phyloP scores from a whole-genome alignment of 2,113 vertebrate genomes.

The Anolis sagrei region DNA sequence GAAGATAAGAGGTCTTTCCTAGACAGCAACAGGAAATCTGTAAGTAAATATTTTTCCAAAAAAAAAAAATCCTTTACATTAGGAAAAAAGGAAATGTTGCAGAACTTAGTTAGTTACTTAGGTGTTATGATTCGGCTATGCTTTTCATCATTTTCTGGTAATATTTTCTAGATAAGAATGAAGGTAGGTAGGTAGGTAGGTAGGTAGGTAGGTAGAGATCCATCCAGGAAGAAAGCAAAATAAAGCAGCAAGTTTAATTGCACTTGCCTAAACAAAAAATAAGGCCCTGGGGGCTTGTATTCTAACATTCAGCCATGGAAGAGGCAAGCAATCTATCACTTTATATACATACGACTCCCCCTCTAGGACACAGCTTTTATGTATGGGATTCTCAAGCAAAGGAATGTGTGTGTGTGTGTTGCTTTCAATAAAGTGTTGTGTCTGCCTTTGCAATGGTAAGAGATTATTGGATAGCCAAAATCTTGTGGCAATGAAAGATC shows the following conservation, averaged over 20 bases:
- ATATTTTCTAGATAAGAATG: background rate
- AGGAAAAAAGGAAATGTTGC: background rate
- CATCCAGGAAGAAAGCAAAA: background rate
- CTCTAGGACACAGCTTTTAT: too few species aligned
- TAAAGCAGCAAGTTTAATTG: background rate
- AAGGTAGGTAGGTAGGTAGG: background rate
- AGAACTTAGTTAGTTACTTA: too few species aligned
- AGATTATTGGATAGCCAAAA: too few species aligned
- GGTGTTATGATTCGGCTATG: background rate
- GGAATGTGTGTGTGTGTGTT: too few species aligned
- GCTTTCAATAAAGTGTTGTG: too few species aligned
- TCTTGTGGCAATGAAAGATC: too few species aligned
- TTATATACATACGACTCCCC: background rate
- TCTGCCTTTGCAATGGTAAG: too few species aligned
- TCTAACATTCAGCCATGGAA: background rate
- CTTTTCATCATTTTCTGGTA: background rate
- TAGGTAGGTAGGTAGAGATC: too few species aligned
- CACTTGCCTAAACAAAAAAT: background rate
- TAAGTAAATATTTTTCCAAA: constrained; percentile 72
- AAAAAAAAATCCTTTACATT: background rate
- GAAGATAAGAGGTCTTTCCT: constrained; percentile 75
- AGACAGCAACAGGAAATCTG: constrained; percentile 75
- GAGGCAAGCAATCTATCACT: background rate
- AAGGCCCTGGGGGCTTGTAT: background rate
- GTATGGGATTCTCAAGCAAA: too few species aligned